Evolutionary conservation across 2,113 vertebrate species (phyloP).

Genomic region (Gadus chalcogrammus): DNA sequence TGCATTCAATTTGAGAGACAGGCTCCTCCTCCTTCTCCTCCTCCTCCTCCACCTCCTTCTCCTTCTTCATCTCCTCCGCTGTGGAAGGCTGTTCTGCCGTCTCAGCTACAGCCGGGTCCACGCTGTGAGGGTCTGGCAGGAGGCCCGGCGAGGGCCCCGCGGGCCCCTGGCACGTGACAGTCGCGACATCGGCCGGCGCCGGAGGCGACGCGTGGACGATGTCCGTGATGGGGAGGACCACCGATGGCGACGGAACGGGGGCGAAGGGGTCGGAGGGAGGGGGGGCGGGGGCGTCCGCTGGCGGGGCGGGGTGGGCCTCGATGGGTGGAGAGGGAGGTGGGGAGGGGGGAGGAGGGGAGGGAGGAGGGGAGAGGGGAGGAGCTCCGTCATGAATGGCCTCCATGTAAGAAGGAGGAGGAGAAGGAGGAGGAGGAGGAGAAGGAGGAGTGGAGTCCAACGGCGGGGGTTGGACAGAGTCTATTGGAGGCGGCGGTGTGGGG

Average conservation of each 20-base stretch:
- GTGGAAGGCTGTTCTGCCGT: neutral
- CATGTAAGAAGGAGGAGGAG: too few species aligned
- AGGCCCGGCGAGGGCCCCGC: neutral
- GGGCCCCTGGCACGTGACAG: neutral
- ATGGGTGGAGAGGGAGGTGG: slow-evolving; percentile 29
- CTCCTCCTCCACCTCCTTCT: neutral
- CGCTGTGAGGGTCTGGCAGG: neutral
- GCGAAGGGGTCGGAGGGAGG: neutral
- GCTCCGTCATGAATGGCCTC: too few species aligned
- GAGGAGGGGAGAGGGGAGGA: too few species aligned
- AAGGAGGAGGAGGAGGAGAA: slow-evolving; percentile 4
- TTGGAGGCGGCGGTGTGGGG: too few species aligned
- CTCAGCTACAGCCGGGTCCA: neutral
- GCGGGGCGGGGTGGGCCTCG: slow-evolving; percentile 19
- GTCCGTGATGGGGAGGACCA: slow-evolving; percentile 28
- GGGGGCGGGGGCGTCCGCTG: neutral
- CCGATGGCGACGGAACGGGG: neutral
- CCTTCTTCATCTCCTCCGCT: too few species aligned
- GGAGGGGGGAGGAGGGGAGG: neutral
- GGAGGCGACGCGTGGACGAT: slow-evolving; percentile 29
- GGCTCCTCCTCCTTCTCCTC: slow-evolving; percentile 2
- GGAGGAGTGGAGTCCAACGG: slow-evolving; percentile 30
- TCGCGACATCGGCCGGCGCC: slow-evolving; percentile 19
- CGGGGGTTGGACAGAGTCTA: too few species aligned
- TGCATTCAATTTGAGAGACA: slow-evolving; percentile 50